Percentiles rank a stretch among this genome's conserved stretches.
phyloP scores from a whole-genome alignment of 1,140 invertebrate genomes.

The Nymphalis io region DNA sequence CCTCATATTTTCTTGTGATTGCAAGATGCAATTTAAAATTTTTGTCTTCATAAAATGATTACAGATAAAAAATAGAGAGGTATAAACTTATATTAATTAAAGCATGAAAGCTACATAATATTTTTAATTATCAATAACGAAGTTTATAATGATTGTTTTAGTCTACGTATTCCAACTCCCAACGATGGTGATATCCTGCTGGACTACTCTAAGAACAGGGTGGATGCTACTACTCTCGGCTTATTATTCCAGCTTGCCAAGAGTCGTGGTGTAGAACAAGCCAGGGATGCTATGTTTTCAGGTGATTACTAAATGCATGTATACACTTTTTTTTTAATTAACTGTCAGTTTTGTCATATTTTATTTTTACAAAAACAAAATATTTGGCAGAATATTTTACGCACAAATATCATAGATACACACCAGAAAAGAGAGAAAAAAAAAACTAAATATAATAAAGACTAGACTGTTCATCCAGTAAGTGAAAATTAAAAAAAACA shows the following conservation, averaged over 20 bases:
- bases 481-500: too few relatives aligned
- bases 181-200: slow-evolving; percentile 92
- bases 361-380: too few relatives aligned
- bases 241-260: slow-evolving; percentile 92
- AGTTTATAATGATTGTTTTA: slow-evolving; percentile 66
- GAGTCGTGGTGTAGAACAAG: slow-evolving; percentile 90
- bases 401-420: too few relatives aligned
- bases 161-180: slow-evolving; percentile 87
- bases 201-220: slow-evolving; percentile 98
- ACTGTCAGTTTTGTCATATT: too few relatives aligned
- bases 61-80: too few relatives aligned
- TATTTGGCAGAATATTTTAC: too few relatives aligned
- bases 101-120: neutral
- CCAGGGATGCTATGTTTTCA: slow-evolving; percentile 95
- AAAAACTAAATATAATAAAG: too few relatives aligned
- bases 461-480: too few relatives aligned
- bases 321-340: too few relatives aligned
- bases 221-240: slow-evolving; percentile 88
- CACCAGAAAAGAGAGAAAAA: too few relatives aligned
- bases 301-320: slow-evolving; percentile 45
- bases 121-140: neutral
- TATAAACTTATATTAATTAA: too few relatives aligned
- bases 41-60: neutral
- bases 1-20: neutral
- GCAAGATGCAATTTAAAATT: neutral